Evolutionary conservation across 37 sponge, comb jelly and placozoan genomes (phyloP), one percentile per base, ranked within the genome.

Genomic region (Tethya wilhelma): DNA sequence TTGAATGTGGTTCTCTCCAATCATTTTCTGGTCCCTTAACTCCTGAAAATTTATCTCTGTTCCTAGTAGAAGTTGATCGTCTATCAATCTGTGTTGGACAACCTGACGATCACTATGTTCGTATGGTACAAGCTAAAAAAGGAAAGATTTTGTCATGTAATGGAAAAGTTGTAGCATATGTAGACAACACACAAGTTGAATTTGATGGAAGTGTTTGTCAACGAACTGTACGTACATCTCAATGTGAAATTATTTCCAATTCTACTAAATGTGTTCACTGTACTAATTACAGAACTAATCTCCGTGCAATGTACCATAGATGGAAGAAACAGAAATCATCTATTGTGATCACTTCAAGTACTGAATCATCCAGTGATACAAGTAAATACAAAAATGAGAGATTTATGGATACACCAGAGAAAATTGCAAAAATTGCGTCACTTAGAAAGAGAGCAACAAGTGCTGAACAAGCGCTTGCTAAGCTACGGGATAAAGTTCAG

Each of bases 341-440:
- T 49, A 14, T 19, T 49, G n/a, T n/a, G n/a, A n/a, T n/a, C n/a
- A n/a, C n/a, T n/a, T n/a, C n/a, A n/a, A n/a, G n/a, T n/a, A n/a
- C n/a, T n/a, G n/a, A n/a, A n/a, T n/a, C n/a, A n/a, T 9, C 14
- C 9, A 49, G 53, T 49, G 53, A 49, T 14, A 49, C 63, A 7
- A 62, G 29, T 14, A 62, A 23, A 11, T 23, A 26, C 29, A n/a
- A 17, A 11, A 62, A 62, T 23, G 63, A 62, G 26, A 14, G 63
- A 26, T 62, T n/a, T n/a, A 11, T 62, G 26, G 22, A 62, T n/a
- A 62, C 63, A n/a, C 63, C 63, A 62, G 63, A 62, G 29, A 62
- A 62, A 23, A 62, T n/a, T 7, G 29, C 63, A 7, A 62, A 62
- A 26, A 11, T 62, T 7, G 63, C 9, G 6, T 7, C 25, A n/a